Evolutionary conservation across 2,888 invertebrate genomes (phyloP).

Genomic region (Nineta flava): DNA sequence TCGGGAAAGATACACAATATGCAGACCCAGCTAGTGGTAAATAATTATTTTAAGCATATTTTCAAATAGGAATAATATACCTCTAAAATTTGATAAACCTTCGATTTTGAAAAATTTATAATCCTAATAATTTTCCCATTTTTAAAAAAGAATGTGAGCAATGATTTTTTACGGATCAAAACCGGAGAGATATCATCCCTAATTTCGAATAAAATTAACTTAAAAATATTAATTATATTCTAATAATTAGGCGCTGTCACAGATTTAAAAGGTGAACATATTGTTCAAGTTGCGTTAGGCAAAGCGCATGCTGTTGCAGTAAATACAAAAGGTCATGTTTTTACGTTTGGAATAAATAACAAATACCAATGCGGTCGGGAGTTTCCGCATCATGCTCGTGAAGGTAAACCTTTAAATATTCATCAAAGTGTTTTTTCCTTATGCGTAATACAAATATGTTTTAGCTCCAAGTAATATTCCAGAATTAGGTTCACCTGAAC

Average conservation of each 20-base stretch:
- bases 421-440: too few relatives aligned
- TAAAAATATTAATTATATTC: not conserved
- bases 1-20: constrained; percentile 83
- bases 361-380: constrained; percentile 94
- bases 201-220: not conserved
- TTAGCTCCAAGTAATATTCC: constrained; percentile 9
- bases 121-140: too few relatives aligned
- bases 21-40: constrained; percentile 50
- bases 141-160: not conserved
- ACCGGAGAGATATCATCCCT: not conserved
- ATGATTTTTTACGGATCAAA: not conserved
- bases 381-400: constrained; percentile 43
- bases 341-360: constrained; percentile 94
- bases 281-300: constrained; percentile 63
- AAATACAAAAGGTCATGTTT: constrained; percentile 76
- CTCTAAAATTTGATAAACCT: not conserved
- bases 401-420: constrained; percentile 26
- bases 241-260: constrained; percentile 20
- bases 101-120: not conserved
- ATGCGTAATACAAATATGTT: not conserved
- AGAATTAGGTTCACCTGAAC: constrained; percentile 4
- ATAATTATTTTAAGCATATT: not conserved
- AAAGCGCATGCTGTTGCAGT: constrained; percentile 92
- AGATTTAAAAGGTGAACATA: constrained; percentile 25
- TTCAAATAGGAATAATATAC: not conserved